These are phyloP conservation scores for Monomorium pharaonis DNA, from an alignment of 1,140 invertebrate genomes.

Conservation along the genomic window DNA sequence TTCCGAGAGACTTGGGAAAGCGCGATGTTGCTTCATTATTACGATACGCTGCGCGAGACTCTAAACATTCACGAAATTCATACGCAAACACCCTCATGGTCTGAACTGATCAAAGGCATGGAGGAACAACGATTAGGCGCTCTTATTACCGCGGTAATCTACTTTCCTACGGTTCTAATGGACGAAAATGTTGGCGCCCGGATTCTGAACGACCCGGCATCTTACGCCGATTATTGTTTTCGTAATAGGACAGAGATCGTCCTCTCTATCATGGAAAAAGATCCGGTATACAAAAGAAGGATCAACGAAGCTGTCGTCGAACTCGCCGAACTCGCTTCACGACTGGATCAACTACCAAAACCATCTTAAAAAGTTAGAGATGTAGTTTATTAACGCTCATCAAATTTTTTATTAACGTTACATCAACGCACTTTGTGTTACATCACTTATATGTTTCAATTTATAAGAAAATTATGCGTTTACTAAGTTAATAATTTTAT, in stretches of 20 bases:
- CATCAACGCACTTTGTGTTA: neutral
- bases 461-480: neutral
- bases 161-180: slow-evolving; percentile 78
- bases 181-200: slow-evolving; percentile 68
- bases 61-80: slow-evolving; percentile 50
- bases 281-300: slow-evolving; percentile 72
- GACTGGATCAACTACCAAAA: slow-evolving; percentile 66
- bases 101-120: slow-evolving; percentile 74
- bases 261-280: slow-evolving; percentile 67
- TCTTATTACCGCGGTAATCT: slow-evolving; percentile 73
- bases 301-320: slow-evolving; percentile 76
- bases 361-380: slow-evolving; percentile 52
- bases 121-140: slow-evolving; percentile 79
- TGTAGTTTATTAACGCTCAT: neutral
- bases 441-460: neutral
- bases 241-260: slow-evolving; percentile 70
- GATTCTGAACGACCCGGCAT: slow-evolving; percentile 67
- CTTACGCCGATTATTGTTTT: slow-evolving; percentile 75
- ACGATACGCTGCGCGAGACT: slow-evolving; percentile 69
- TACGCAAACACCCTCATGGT: slow-evolving; percentile 70
- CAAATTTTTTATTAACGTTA: neutral
- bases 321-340: slow-evolving; percentile 75
- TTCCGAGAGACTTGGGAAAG: slow-evolving; percentile 73
- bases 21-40: slow-evolving; percentile 80
- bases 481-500: neutral